A percentile compares a stretch with the other conserved stretches of the same genome.
These are phyloP conservation scores for Pseudorasbora parva DNA, from an alignment of 2,113 vertebrate species.

Conservation along the genomic window DNA sequence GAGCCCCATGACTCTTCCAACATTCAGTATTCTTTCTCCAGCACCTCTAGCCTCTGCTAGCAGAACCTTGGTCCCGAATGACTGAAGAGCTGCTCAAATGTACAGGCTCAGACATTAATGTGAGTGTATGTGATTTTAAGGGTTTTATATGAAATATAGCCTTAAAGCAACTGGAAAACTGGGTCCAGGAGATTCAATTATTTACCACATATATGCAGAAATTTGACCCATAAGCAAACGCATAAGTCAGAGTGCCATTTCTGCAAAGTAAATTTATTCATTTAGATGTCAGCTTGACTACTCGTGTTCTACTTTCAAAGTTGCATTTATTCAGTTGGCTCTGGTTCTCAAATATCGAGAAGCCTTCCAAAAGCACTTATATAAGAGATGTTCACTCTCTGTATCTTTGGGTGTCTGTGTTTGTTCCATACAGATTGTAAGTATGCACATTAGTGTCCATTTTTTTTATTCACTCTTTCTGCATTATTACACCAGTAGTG, in stretches of 20 bases:
- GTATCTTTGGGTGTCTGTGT: neutral
- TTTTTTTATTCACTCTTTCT: too few species aligned
- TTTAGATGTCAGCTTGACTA: neutral
- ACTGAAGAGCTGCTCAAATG: neutral
- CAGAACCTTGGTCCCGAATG: neutral
- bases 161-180: neutral
- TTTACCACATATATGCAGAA: neutral
- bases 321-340: neutral
- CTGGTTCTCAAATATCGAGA: too few species aligned
- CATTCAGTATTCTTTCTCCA: neutral
- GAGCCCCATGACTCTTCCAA: neutral
- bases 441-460: neutral
- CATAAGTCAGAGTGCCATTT: neutral
- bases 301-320: neutral
- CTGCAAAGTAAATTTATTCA: neutral
- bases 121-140: neutral
- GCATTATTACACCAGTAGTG: too few species aligned
- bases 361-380: too few species aligned
- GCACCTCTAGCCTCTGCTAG: neutral
- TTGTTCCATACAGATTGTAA: neutral
- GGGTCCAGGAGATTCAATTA: neutral
- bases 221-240: neutral
- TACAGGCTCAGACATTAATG: too few species aligned
- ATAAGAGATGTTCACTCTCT: too few species aligned
- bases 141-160: neutral